A percentile compares a stretch with the other conserved stretches of the same genome.
phyloP scores from a whole-genome alignment of 2,113 vertebrate species.

The Amazona vittata region DNA sequence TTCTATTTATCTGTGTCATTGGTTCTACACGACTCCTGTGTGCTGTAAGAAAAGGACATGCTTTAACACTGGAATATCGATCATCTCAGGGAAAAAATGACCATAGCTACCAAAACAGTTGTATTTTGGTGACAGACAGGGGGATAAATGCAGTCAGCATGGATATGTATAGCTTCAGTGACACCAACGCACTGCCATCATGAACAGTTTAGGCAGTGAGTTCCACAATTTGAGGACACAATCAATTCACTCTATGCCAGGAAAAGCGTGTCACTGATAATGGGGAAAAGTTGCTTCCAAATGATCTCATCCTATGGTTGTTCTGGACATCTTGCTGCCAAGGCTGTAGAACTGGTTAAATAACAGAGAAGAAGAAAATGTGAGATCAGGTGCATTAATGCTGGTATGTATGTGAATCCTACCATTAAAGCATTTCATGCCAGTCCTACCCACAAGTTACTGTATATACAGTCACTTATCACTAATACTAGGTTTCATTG shows the following conservation, averaged over 20 bases:
- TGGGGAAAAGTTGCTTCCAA: not conserved
- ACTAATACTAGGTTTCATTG: conserved; percentile 46
- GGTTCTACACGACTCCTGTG: not conserved
- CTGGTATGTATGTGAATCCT: not conserved
- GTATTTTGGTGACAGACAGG: not conserved
- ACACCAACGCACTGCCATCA: not conserved
- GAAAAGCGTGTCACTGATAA: not conserved
- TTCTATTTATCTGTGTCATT: not conserved
- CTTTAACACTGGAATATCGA: not conserved
- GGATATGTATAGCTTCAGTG: not conserved
- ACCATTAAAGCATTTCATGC: not conserved
- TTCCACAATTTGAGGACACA: not conserved
- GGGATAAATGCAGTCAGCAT: not conserved
- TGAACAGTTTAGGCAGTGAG: not conserved
- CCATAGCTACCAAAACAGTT: not conserved
- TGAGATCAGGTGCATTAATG: not conserved
- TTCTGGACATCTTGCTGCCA: not conserved
- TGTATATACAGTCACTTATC: conserved; percentile 23
- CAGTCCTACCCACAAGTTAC: conserved; percentile 20
- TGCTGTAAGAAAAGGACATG: not conserved
- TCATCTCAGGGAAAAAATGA: not conserved
- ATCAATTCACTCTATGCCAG: not conserved
- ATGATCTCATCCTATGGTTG: not conserved
- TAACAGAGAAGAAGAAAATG: not conserved
- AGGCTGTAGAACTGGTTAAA: not conserved